phyloP scores from a whole-genome alignment of 1,140 invertebrate genomes.

The Polypedilum pembai region DNA sequence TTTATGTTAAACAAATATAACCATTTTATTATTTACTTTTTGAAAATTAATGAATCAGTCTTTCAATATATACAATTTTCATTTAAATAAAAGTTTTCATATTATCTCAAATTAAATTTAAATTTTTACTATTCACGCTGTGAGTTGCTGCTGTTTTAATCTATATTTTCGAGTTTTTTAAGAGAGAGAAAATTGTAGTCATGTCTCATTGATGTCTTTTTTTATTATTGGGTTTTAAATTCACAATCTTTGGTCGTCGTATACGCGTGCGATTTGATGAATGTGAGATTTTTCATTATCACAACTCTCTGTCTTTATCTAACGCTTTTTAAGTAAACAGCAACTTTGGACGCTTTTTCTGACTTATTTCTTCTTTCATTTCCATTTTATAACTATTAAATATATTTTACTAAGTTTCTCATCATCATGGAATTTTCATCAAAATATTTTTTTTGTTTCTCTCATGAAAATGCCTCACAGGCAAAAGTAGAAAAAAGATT shows the following conservation, averaged over 20 bases:
- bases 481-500: neutral
- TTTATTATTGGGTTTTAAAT: neutral
- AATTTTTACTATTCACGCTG: neutral
- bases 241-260: conserved; percentile 16
- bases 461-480: neutral
- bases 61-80: conserved; percentile 27
- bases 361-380: neutral
- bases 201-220: too few species aligned
- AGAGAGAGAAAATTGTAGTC: too few species aligned
- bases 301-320: neutral
- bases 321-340: neutral
- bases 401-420: neutral
- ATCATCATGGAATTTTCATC: neutral
- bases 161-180: too few species aligned
- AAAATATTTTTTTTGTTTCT: neutral
- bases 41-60: conserved; percentile 28
- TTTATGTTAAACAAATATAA: conserved; percentile 28
- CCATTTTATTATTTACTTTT: conserved; percentile 27
- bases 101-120: neutral
- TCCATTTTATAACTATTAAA: neutral
- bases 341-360: conserved; percentile 16
- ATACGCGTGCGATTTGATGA: neutral
- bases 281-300: neutral
- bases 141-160: neutral
- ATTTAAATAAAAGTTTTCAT: conserved; percentile 5